These are phyloP conservation scores for Callipepla californica DNA, from an alignment of 2,113 vertebrate species.

Conservation along the genomic window DNA sequence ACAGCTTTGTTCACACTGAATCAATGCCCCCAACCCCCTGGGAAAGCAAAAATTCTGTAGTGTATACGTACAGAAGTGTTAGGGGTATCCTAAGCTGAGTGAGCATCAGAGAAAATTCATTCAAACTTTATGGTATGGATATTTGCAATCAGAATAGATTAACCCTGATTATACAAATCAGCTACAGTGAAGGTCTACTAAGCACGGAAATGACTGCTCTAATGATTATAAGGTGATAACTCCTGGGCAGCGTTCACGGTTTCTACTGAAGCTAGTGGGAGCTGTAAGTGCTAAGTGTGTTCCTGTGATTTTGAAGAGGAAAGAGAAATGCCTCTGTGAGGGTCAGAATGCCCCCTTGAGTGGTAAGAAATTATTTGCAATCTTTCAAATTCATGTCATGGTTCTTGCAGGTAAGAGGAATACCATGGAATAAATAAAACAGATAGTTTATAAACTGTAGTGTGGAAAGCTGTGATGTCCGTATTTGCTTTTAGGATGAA, in stretches of 20 bases:
- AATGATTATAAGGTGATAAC: constrained; percentile 41
- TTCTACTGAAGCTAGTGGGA: background rate
- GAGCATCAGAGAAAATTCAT: background rate
- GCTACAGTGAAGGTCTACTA: constrained; percentile 49
- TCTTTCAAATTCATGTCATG: background rate
- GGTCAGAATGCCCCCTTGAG: background rate
- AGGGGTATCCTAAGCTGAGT: background rate
- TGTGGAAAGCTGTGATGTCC: background rate
- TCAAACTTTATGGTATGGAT: constrained; percentile 20
- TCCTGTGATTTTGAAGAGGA: background rate
- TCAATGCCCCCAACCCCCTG: background rate
- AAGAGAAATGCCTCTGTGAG: background rate
- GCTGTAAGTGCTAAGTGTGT: background rate
- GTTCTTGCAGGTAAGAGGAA: constrained; percentile 6
- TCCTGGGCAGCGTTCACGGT: background rate
- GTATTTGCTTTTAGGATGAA: constrained; percentile 13
- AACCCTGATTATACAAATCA: constrained; percentile 67
- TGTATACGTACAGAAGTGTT: rapidly evolving
- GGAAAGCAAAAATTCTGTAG: background rate
- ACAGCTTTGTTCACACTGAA: background rate
- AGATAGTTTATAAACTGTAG: background rate
- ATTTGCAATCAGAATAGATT: constrained; percentile 53
- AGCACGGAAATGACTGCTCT: constrained; percentile 56
- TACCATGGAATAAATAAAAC: constrained; percentile 15
- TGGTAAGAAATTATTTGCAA: background rate